phyloP scores from a whole-genome alignment of 1,140 invertebrate genomes.

The Ditylenchus dipsaci region DNA sequence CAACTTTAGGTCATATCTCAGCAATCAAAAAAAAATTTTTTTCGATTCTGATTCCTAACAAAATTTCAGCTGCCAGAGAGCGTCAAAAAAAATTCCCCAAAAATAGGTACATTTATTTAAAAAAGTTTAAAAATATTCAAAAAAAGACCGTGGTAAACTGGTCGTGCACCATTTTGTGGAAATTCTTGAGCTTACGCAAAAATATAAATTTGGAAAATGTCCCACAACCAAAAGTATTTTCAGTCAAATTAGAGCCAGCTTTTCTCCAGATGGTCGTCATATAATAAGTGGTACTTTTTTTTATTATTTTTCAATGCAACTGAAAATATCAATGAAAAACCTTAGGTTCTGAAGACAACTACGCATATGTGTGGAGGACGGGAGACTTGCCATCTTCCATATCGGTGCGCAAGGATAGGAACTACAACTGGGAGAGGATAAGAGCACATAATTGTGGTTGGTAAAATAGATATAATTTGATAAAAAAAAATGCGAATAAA shows the following conservation, averaged over 20 bases:
- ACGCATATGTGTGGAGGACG: conserved; percentile 62
- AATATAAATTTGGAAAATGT: background rate
- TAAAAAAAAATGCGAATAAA: too few species aligned
- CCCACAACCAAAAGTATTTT: background rate
- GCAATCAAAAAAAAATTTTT: too few species aligned
- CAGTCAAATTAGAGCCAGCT: conserved; percentile 89
- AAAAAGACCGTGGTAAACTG: too few species aligned
- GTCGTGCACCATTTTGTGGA: too few species aligned
- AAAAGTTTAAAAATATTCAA: too few species aligned
- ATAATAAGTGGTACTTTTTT: conserved; percentile 72
- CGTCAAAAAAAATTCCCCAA: too few species aligned
- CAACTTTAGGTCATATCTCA: too few species aligned
- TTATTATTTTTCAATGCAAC: background rate
- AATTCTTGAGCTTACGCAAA: too few species aligned
- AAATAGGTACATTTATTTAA: too few species aligned
- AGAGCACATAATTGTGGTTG: conserved; percentile 64
- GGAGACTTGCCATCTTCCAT: conserved; percentile 73
- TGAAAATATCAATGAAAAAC: conserved; percentile 5
- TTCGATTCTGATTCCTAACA: too few species aligned
- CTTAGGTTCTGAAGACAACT: conserved; percentile 87
- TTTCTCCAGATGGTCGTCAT: conserved; percentile 89
- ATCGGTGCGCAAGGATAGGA: conserved; percentile 84
- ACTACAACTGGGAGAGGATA: conserved; percentile 95
- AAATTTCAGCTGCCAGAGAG: too few species aligned
- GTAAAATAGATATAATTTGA: background rate